A percentile compares a stretch with the other conserved stretches of the same genome.
Conservation (phyloP, 1,140 invertebrate genomes). For the Druon quercuslanigerum region DNA sequence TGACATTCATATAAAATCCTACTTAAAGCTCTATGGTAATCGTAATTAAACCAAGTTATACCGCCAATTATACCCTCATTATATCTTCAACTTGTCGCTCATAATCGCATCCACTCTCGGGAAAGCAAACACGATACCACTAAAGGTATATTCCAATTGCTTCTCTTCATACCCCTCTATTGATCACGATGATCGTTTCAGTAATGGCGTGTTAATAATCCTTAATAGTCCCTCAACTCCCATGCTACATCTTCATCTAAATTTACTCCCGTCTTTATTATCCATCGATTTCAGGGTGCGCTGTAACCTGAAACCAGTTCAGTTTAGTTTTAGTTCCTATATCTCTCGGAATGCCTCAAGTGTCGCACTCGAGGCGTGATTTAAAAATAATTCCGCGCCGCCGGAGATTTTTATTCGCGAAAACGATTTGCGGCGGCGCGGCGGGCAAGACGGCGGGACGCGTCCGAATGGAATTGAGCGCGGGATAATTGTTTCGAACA, state of each 20-base stretch:
- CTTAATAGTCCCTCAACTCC: slow-evolving; percentile 27
- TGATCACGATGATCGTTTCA: slow-evolving; percentile 19
- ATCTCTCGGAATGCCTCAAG: slow-evolving; percentile 23
- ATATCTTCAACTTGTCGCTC: too few relatives aligned
- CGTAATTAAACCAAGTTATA: too few relatives aligned
- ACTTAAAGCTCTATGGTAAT: too few relatives aligned
- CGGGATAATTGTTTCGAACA: slow-evolving; percentile 76
- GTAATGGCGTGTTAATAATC: slow-evolving; percentile 30
- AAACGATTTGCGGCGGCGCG: slow-evolving; percentile 66
- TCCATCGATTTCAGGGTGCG: slow-evolving; percentile 29
- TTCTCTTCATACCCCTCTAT: slow-evolving; percentile 14
- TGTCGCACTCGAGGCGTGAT: slow-evolving; percentile 55
- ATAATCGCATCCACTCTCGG: background rate
- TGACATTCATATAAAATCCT: too few relatives aligned
- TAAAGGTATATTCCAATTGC: background rate
- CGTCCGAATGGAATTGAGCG: slow-evolving; percentile 73
- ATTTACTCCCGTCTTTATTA: slow-evolving; percentile 23
- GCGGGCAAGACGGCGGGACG: slow-evolving; percentile 50
- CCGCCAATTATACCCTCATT: too few relatives aligned
- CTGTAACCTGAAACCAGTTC: slow-evolving; percentile 1
- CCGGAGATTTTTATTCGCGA: slow-evolving; percentile 68
- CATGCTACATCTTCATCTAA: slow-evolving; percentile 25
- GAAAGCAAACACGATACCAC: slow-evolving; percentile 18
- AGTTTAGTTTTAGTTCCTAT: background rate
- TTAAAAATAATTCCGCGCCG: slow-evolving; percentile 66